Base-by-base conservation (phyloP, 2,797 vertebrate genomes). In the Myiotriccus ornatus region DNA sequence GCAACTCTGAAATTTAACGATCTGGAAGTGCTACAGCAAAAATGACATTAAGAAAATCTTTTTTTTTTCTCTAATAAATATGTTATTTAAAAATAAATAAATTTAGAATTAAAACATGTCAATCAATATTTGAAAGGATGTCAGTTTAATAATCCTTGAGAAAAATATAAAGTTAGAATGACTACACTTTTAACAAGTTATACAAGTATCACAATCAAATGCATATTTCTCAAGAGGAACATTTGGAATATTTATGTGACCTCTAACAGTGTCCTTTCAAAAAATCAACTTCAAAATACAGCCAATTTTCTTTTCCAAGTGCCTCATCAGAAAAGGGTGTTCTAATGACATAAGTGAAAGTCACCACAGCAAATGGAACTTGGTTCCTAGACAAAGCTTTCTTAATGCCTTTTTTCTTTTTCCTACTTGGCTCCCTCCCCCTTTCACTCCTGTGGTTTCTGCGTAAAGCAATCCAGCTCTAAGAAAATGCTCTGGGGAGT, bases 401-500 rank as follows among this genome's bases (percentile, higher is more conserved):
- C 64, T 35, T 80, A 47, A 55, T 8, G 23, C 44, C 47, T 77
- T 91, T 47, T 67, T 35, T 13, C 52, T 16, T 55, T 44, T 28
- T 8, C 22, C 19, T 35, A 19, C 63, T 79, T 91, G 85, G 81
- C 68, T 74, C 34, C 53, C 73, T 86, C 43, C 44, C 13, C 32
- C 63, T 65, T 64, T 53, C 37, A 53, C 22, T 89, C 84, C 79
- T 96, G 94, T 80, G 92, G 94, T 97, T 97, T 89, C 85, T 94
- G 69, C 9, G 84, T 96, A 97, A 97, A 97, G 94, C 41, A 90
- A 97, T 94, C 77, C 87, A 88, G 60, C 95, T 94, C 86, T 28
- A 95, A 82, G 94, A 41, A 84, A 82, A 95, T 91, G 78, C 97
- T 96, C 97, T 57, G 86, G 97, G 95, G 97, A 98, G 85, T 95